Conservation (phyloP, 2,888 invertebrate species). For the Griposia aprilina region DNA sequence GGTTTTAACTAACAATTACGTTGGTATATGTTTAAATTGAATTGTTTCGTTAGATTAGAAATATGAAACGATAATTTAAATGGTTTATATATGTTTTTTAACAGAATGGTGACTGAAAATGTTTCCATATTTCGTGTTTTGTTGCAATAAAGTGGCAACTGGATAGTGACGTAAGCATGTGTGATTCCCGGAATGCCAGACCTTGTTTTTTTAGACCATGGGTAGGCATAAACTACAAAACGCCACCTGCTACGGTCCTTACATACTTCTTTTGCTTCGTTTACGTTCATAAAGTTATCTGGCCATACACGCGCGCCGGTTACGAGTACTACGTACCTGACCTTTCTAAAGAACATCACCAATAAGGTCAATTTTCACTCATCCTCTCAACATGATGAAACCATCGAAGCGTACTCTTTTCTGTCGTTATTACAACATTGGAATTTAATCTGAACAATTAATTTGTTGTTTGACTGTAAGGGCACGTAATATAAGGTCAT, state of each 20-base stretch:
- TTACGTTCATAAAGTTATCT: background rate
- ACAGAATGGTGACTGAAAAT: too few relatives aligned
- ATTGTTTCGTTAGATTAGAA: too few relatives aligned
- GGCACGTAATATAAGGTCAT: background rate
- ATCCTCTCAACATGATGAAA: background rate
- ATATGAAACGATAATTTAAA: too few relatives aligned
- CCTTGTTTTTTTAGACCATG: too few relatives aligned
- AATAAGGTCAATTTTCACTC: background rate
- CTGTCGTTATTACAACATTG: background rate
- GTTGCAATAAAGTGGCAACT: too few relatives aligned
- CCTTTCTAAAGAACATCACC: background rate
- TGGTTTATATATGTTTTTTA: too few relatives aligned
- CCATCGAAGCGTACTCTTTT: background rate
- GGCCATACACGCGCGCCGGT: background rate
- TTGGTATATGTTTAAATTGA: too few relatives aligned
- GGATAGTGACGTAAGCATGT: too few relatives aligned
- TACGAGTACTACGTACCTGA: background rate
- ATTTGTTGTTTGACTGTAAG: constrained; percentile 2
- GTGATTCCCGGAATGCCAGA: too few relatives aligned
- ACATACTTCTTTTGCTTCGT: background rate
- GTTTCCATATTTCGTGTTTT: too few relatives aligned
- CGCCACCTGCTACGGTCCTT: background rate
- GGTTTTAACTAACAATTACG: too few relatives aligned
- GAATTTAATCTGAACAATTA: background rate
- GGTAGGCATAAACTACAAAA: background rate